Percentiles rank a stretch among this genome's conserved stretches.
Conservation (phyloP, 2,888 invertebrate species). For the Lutraria lutraria region DNA sequence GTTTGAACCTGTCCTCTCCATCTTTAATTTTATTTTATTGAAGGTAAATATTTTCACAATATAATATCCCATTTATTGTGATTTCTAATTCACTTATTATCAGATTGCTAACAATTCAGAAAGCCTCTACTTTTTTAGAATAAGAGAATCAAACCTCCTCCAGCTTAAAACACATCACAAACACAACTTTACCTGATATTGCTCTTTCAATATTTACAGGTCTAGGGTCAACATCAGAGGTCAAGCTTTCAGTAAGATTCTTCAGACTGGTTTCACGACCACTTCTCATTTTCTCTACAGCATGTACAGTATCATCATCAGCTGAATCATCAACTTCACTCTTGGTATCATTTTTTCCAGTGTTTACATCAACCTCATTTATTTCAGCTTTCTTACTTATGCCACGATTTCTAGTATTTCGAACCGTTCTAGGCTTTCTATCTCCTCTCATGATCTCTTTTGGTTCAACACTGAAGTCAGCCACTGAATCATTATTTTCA, state of each 20-base stretch:
- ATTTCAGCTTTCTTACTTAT: slow-evolving; percentile 5
- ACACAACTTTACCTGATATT: not conserved
- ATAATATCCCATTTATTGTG: too few relatives aligned
- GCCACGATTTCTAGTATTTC: slow-evolving; percentile 33
- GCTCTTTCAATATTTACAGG: not conserved
- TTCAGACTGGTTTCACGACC: slow-evolving; percentile 34
- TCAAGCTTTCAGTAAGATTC: slow-evolving; percentile 44
- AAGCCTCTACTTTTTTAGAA: not conserved
- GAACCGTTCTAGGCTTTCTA: slow-evolving; percentile 26
- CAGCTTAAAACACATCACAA: not conserved
- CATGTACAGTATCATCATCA: slow-evolving; percentile 15
- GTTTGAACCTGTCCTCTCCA: too few relatives aligned
- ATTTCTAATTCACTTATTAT: too few relatives aligned
- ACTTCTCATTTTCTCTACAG: slow-evolving; percentile 62
- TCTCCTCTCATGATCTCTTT: slow-evolving; percentile 70
- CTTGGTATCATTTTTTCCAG: not conserved
- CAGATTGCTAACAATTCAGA: not conserved
- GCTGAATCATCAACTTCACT: not conserved
- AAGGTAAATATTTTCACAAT: too few relatives aligned
- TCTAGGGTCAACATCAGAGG: slow-evolving; percentile 6
- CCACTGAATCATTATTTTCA: not conserved
- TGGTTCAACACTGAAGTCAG: slow-evolving; percentile 38
- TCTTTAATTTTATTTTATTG: too few relatives aligned
- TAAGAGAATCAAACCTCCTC: not conserved
- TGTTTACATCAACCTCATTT: slow-evolving; percentile 25